Percentiles rank a stretch among this genome's conserved stretches.
Evolutionary conservation across 2,888 invertebrate species (phyloP).

Genomic region (Labia minor): DNA sequence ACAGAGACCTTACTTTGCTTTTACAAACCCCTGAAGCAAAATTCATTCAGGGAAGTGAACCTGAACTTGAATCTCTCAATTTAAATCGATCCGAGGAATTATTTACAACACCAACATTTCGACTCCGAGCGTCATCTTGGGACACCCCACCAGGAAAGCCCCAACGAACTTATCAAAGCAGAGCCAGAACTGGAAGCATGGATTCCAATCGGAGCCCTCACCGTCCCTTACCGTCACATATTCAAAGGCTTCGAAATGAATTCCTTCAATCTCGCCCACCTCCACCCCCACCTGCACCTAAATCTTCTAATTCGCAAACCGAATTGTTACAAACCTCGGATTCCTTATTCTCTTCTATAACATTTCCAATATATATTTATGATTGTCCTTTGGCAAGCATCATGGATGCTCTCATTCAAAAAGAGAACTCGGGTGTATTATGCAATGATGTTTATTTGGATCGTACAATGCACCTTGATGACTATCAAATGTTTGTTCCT

Average conservation of each 20-base stretch:
- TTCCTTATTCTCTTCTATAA: conserved; percentile 28
- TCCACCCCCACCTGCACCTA: not conserved
- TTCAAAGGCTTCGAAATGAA: conserved; percentile 19
- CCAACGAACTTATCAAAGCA: not conserved
- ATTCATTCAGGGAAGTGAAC: conserved; percentile 9
- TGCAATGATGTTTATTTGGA: conserved; percentile 44
- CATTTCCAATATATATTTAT: conserved; percentile 54
- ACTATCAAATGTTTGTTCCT: conserved; percentile 22
- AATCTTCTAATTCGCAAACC: conserved; percentile 20
- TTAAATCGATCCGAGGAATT: not conserved
- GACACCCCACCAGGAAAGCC: conserved; percentile 15
- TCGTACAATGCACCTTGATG: conserved; percentile 40
- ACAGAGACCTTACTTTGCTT: conserved; percentile 36
- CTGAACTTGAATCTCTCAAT: not conserved
- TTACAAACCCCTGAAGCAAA: conserved; percentile 28
- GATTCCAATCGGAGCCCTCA: conserved; percentile 20
- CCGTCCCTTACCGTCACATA: not conserved
- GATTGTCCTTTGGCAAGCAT: conserved; percentile 50
- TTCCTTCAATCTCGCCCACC: conserved; percentile 19
- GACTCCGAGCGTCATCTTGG: conserved; percentile 14
- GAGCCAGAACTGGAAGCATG: conserved; percentile 22
- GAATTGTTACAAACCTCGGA: not conserved
- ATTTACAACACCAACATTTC: not conserved
- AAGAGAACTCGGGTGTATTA: conserved; percentile 33
- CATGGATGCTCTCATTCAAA: conserved; percentile 43